phyloP scores from a whole-genome alignment of 2,888 invertebrate species.

The Dastarcus helophoroides region DNA sequence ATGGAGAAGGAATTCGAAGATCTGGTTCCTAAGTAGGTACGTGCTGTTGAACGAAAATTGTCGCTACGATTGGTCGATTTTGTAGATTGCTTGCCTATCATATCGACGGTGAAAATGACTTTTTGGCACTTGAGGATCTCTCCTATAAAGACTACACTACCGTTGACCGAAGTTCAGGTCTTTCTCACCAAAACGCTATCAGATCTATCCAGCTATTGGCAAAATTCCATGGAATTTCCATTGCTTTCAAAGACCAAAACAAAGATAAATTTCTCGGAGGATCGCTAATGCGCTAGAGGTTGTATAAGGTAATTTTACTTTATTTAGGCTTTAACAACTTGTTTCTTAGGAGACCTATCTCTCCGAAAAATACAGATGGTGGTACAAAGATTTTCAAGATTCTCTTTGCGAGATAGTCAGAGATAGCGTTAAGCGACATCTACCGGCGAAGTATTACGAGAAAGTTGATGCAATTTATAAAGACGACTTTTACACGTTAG shows the following conservation, averaged over 20 bases:
- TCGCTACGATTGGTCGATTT: conserved; percentile 7
- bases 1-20: conserved; percentile 18
- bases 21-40: conserved; percentile 22
- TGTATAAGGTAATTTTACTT: background rate
- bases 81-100: conserved; percentile 29
- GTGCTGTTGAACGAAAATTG: conserved; percentile 6
- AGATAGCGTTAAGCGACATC: conserved; percentile 54
- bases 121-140: conserved; percentile 35
- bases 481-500: conserved; percentile 18
- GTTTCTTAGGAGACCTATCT: conserved; percentile 46
- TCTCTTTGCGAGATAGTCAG: conserved; percentile 42
- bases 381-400: conserved; percentile 45
- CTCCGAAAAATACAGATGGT: conserved; percentile 39
- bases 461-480: conserved; percentile 17
- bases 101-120: conserved; percentile 36
- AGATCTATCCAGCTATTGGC: conserved; percentile 34
- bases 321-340: background rate
- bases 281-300: too few species aligned
- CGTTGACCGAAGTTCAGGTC: conserved; percentile 23
- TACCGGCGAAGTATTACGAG: conserved; percentile 15
- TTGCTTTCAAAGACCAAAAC: conserved; percentile 36
- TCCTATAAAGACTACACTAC: conserved; percentile 28
- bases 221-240: conserved; percentile 37
- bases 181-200: conserved; percentile 27
- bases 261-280: conserved; percentile 29